Evolutionary conservation across 2,888 invertebrate genomes (phyloP).

Genomic region (Caradrina kadenii): DNA sequence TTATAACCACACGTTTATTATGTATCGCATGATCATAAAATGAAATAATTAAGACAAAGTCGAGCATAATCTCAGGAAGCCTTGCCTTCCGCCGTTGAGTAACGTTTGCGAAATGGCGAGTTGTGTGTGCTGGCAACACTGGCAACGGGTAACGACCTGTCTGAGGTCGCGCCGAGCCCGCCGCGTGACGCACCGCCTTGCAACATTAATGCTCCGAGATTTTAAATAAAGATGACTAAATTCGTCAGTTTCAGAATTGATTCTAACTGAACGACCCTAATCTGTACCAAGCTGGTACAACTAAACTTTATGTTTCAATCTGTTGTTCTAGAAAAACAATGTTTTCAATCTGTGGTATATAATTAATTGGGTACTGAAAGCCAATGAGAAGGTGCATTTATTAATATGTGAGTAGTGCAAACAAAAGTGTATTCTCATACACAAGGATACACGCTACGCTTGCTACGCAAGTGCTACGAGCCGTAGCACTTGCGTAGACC

Average conservation of each 20-base stretch:
- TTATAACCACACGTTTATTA: background rate
- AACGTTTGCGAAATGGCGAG: slow-evolving; percentile 13
- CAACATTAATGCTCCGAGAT: background rate
- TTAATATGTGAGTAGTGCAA: background rate
- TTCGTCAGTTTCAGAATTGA: background rate
- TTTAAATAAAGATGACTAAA: background rate
- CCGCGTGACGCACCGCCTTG: background rate
- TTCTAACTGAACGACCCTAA: background rate
- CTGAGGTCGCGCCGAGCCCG: slow-evolving; percentile 8
- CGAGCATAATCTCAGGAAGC: slow-evolving; percentile 29
- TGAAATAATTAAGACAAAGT: slow-evolving; percentile 19
- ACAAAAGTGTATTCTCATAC: background rate
- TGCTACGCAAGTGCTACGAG: background rate
- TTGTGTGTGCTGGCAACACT: slow-evolving; percentile 12
- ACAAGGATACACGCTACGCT: background rate
- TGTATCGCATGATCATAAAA: slow-evolving; percentile 22
- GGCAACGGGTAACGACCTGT: background rate
- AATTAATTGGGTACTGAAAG: background rate
- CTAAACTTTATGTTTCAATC: no score
- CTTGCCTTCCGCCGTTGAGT: slow-evolving; percentile 34
- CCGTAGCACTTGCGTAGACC: background rate
- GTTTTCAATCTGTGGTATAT: no score
- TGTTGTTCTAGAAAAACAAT: no score
- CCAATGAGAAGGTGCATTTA: background rate
- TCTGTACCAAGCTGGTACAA: background rate